These are phyloP conservation scores for Panopea generosa DNA, from an alignment of 2,888 invertebrate species.

Conservation along the genomic window DNA sequence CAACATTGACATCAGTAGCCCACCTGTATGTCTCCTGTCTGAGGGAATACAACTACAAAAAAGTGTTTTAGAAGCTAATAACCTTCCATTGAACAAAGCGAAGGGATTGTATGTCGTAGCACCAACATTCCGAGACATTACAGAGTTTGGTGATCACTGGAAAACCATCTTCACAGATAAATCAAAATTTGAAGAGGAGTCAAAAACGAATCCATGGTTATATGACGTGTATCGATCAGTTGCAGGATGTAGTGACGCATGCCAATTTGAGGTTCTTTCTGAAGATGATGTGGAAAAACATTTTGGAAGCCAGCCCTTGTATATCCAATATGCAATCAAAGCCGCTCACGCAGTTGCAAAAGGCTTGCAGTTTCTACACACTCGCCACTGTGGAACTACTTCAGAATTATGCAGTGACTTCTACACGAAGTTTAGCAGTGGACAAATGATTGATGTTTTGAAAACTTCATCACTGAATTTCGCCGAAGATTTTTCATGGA, in stretches of 20 bases:
- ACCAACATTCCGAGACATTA: conserved; percentile 32
- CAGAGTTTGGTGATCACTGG: conserved; percentile 43
- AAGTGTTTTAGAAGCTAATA: conserved; percentile 12
- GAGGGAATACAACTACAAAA: conserved; percentile 30
- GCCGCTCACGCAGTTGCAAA: conserved; percentile 50
- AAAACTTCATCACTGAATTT: conserved; percentile 26
- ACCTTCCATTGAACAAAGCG: conserved; percentile 6
- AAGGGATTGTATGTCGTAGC: conserved; percentile 29
- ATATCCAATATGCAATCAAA: conserved; percentile 52
- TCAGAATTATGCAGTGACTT: background rate
- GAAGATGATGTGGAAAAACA: conserved; percentile 28
- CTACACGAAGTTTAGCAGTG: background rate
- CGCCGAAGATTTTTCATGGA: conserved; percentile 32
- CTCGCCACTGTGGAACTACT: background rate
- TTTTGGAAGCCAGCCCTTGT: conserved; percentile 29
- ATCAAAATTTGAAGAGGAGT: conserved; percentile 19
- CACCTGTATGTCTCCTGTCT: conserved; percentile 31
- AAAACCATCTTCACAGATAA: conserved; percentile 34
- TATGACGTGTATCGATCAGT: conserved; percentile 4
- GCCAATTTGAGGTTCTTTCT: conserved; percentile 33
- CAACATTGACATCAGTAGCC: conserved; percentile 2
- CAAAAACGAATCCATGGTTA: conserved; percentile 36
- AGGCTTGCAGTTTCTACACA: conserved; percentile 32
- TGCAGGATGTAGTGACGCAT: conserved; percentile 44
- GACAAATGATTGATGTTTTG: conserved; percentile 14